Conservation (phyloP, 2,888 invertebrate genomes). For the Euproctis similis region DNA sequence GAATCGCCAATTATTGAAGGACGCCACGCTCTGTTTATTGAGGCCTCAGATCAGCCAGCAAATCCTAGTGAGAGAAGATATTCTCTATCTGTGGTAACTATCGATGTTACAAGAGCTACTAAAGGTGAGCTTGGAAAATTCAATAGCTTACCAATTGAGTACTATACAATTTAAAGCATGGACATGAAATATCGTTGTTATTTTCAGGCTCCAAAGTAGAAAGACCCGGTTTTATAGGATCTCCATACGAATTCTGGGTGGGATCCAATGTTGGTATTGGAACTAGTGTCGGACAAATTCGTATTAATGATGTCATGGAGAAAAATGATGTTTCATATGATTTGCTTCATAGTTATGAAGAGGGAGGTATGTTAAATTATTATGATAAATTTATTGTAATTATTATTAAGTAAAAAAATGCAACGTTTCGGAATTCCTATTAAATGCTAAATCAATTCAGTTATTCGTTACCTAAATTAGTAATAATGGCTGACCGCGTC, state of each 20-base stretch:
- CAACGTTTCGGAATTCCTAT: too few species aligned
- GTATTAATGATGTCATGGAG: constrained; percentile 82
- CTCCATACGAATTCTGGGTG: constrained; percentile 94
- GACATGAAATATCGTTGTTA: too few species aligned
- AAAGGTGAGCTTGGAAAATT: too few species aligned
- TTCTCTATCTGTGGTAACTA: constrained; percentile 88
- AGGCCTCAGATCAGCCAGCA: constrained; percentile 87
- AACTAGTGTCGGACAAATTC: constrained; percentile 89
- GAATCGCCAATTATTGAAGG: constrained; percentile 81
- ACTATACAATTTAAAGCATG: too few species aligned
- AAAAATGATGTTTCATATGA: constrained; percentile 83
- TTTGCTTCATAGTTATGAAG: constrained; percentile 87
- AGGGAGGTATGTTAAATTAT: constrained; percentile 81
- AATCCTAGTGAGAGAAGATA: constrained; percentile 89
- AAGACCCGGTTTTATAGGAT: constrained; percentile 86
- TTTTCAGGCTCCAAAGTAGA: constrained; percentile 67
- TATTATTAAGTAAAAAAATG: too few species aligned
- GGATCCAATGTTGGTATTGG: constrained; percentile 90
- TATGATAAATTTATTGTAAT: too few species aligned
- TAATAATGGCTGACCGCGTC: too few species aligned
- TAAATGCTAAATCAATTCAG: too few species aligned
- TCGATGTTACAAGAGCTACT: constrained; percentile 79
- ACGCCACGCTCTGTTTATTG: constrained; percentile 86
- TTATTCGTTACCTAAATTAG: too few species aligned
- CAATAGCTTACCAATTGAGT: background rate